Evolutionary conservation across 2,113 vertebrate species (phyloP).

Genomic region (Notothenia coriiceps): DNA sequence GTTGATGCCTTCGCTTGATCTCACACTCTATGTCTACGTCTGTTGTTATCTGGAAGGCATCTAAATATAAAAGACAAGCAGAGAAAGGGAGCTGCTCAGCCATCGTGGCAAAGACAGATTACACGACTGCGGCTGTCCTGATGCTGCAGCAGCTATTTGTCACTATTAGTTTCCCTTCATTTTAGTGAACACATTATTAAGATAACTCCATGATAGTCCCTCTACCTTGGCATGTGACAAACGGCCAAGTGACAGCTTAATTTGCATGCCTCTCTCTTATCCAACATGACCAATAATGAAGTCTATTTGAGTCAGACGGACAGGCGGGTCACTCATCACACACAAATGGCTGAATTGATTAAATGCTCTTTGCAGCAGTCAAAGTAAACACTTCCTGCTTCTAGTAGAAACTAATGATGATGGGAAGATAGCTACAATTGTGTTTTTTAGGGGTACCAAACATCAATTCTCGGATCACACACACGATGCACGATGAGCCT

Average conservation of each 20-base stretch:
- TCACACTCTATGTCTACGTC: background rate
- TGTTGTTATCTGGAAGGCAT: conserved; percentile 25
- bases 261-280: conserved; percentile 41
- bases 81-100: conserved; percentile 3
- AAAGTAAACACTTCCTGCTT: conserved; percentile 12
- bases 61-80: conserved; percentile 4
- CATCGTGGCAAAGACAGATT: conserved; percentile 39
- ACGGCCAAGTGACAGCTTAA: conserved; percentile 21
- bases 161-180: conserved; percentile 59
- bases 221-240: conserved; percentile 36
- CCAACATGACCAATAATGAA: conserved; percentile 49
- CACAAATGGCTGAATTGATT: conserved; percentile 56
- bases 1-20: conserved; percentile 16
- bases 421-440: conserved; percentile 32
- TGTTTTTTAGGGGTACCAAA: conserved; percentile 23
- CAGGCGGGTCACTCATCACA: conserved; percentile 63
- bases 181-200: conserved; percentile 30
- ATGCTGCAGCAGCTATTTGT: conserved; percentile 47
- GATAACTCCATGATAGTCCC: conserved; percentile 17
- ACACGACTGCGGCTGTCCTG: conserved; percentile 6
- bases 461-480: conserved; percentile 6
- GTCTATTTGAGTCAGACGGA: conserved; percentile 58
- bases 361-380: conserved; percentile 42
- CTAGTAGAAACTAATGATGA: conserved; percentile 26
- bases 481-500: background rate